Conservation (phyloP, 2,797 vertebrate genomes). For the Oryzias sinensis region DNA sequence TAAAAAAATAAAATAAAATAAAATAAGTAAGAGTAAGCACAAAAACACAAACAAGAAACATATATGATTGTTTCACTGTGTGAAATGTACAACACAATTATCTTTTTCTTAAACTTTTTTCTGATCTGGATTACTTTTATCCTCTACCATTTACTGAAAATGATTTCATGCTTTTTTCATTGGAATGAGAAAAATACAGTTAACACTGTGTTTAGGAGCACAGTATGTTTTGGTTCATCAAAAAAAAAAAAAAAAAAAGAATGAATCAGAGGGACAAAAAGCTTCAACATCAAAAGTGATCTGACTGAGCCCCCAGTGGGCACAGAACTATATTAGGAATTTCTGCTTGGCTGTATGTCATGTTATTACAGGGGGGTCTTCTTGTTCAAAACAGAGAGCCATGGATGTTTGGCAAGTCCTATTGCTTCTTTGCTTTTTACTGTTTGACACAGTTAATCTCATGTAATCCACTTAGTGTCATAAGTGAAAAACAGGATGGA, state of each 20-base stretch:
- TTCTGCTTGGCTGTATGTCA: conserved; percentile 61
- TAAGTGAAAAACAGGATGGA: conserved; percentile 71
- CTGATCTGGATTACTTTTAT: too few species aligned
- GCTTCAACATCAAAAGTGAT: conserved; percentile 58
- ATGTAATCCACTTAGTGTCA: conserved; percentile 80
- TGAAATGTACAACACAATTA: too few species aligned
- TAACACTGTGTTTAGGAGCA: conserved; percentile 6
- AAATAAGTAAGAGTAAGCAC: too few species aligned
- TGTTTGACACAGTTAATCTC: conserved; percentile 76
- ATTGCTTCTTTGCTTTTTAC: conserved; percentile 56
- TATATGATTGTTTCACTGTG: too few species aligned
- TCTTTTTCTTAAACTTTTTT: too few species aligned
- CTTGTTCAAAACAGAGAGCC: conserved; percentile 50
- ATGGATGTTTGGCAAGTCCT: conserved; percentile 56
- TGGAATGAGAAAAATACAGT: too few species aligned
- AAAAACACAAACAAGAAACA: too few species aligned
- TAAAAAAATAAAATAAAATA: too few species aligned
- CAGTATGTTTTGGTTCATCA: conserved; percentile 27
- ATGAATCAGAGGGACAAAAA: conserved; percentile 49
- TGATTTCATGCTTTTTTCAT: too few species aligned
- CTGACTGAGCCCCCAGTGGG: conserved; percentile 53
- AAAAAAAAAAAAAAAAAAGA: conserved; percentile 30
- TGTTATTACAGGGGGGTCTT: conserved; percentile 56
- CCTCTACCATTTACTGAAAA: too few species aligned
- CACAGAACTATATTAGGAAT: conserved; percentile 68